These are phyloP conservation scores for Aphodius granarius DNA, from an alignment of 2,888 invertebrate genomes.

Conservation along the genomic window DNA sequence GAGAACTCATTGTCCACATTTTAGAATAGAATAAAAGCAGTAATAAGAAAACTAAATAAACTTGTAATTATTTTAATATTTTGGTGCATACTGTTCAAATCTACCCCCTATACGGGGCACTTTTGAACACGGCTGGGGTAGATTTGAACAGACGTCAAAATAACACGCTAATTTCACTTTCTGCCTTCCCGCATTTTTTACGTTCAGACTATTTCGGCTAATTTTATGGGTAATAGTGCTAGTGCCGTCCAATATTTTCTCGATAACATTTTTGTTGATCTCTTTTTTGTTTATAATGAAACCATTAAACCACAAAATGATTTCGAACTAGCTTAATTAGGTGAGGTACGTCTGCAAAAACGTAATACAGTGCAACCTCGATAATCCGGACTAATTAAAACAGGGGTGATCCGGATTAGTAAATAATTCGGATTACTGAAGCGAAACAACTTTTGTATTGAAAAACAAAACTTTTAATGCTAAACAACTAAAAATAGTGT, in stretches of 20 bases:
- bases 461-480: no score
- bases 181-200: slow-evolving; percentile 9
- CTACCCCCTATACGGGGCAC: background rate
- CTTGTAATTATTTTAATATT: background rate
- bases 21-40: background rate
- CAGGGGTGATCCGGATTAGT: no score
- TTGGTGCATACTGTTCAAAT: background rate
- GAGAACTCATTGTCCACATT: background rate
- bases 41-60: background rate
- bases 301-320: no score
- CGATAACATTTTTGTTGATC: background rate
- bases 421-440: no score
- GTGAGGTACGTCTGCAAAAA: no score
- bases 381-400: no score
- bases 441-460: no score
- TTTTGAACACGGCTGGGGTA: background rate
- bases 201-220: background rate
- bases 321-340: no score
- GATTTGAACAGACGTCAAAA: background rate
- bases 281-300: no score
- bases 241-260: background rate
- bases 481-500: no score
- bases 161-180: no score
- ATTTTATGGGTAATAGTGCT: slow-evolving; percentile 11
- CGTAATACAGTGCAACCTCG: no score